A percentile compares a stretch with the other conserved stretches of the same genome.
Evolutionary conservation across 1,140 invertebrate genomes (phyloP).

Genomic region (Brachionus asplanchnoidis): DNA sequence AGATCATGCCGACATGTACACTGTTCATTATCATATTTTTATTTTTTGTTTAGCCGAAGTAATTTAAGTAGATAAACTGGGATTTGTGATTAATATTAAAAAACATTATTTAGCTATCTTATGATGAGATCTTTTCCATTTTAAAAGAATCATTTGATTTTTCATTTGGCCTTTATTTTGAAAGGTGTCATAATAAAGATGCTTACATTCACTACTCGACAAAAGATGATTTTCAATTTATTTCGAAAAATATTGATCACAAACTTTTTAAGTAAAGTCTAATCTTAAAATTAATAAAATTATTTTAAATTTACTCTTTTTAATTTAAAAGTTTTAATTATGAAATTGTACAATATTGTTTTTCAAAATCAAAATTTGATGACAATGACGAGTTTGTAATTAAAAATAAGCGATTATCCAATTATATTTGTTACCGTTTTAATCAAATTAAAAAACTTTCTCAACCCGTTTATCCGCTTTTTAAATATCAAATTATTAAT

Average conservation of each 20-base stretch:
- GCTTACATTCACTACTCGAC: neutral
- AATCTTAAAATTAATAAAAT: neutral
- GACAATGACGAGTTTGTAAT: neutral
- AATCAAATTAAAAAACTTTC: neutral
- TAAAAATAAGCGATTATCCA: neutral
- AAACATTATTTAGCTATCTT: neutral
- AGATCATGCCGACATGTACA: neutral
- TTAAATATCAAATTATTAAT: neutral
- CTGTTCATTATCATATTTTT: neutral
- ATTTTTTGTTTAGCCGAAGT: neutral
- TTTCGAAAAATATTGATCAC: neutral
- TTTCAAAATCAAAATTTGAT: neutral
- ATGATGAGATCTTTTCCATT: neutral
- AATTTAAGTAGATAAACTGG: neutral
- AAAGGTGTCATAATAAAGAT: neutral
- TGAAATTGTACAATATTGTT: neutral
- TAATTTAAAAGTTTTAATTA: neutral
- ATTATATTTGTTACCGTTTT: neutral
- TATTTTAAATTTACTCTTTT: neutral
- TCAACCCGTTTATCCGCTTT: neutral
- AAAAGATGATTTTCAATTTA: constrained; percentile 10
- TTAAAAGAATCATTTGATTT: neutral
- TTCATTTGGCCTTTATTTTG: neutral
- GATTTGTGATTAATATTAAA: neutral
- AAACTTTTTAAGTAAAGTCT: neutral